phyloP scores from a whole-genome alignment of 1,140 invertebrate genomes.

The Aradophagus sp. region DNA sequence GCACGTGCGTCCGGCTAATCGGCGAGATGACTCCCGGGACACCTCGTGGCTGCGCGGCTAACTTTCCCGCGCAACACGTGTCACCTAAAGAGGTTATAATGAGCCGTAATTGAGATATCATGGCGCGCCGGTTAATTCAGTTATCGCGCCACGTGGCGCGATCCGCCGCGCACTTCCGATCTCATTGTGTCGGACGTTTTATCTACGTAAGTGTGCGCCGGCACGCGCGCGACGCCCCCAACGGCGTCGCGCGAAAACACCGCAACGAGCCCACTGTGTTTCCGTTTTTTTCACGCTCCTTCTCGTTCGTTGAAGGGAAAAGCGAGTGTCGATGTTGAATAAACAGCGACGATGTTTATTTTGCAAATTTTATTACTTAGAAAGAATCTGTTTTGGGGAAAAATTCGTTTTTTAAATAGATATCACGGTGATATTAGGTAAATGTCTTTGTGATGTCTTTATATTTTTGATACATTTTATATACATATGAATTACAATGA shows the following conservation, averaged over 20 bases:
- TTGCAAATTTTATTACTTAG: too few species aligned
- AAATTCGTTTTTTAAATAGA: too few species aligned
- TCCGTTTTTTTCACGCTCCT: too few species aligned
- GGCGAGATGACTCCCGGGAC: constrained; percentile 28
- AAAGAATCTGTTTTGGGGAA: too few species aligned
- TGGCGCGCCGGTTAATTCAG: constrained; percentile 44
- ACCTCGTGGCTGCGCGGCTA: constrained; percentile 5
- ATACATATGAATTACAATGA: too few species aligned
- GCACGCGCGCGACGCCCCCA: constrained; percentile 11
- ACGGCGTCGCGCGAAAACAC: constrained; percentile 7
- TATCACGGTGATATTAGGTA: too few species aligned
- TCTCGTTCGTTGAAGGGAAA: constrained; percentile 1
- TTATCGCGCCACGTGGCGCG: constrained; percentile 39
- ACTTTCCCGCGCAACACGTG: constrained; percentile 46
- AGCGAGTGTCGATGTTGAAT: constrained; percentile 8
- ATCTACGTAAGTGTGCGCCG: constrained; percentile 5
- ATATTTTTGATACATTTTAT: too few species aligned
- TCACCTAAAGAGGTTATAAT: constrained; percentile 36
- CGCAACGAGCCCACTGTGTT: constrained; percentile 4
- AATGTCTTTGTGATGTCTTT: too few species aligned
- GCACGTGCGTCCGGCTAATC: constrained; percentile 24
- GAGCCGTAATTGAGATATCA: constrained; percentile 55
- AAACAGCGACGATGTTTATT: constrained; percentile 1
- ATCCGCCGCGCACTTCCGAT: constrained; percentile 13
- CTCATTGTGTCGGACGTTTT: constrained; percentile 9